These are phyloP conservation scores for Neodiprion fabricii DNA, from an alignment of 1,140 invertebrate species.

Conservation along the genomic window DNA sequence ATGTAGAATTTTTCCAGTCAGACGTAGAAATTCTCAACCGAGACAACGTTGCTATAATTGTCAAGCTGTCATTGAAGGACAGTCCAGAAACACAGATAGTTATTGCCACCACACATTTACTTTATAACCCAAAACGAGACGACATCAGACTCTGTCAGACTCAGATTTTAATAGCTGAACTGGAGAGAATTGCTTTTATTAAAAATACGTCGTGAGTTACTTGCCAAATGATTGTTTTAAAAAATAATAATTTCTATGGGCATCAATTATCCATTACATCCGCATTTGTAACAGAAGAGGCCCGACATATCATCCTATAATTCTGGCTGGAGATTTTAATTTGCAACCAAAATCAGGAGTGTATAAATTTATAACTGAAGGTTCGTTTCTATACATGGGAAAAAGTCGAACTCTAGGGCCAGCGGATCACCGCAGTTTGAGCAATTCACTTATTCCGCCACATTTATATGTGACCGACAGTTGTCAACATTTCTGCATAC, in stretches of 20 bases:
- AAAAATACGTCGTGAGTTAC: constrained; percentile 47
- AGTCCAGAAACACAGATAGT: constrained; percentile 66
- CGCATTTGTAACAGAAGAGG: constrained; percentile 36
- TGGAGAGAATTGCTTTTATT: constrained; percentile 78
- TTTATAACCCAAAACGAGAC: constrained; percentile 88
- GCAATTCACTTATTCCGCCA: constrained; percentile 62
- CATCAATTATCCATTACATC: too few relatives aligned
- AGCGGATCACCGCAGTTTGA: constrained; percentile 31
- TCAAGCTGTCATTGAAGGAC: constrained; percentile 69
- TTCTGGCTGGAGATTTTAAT: constrained; percentile 93
- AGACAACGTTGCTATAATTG: constrained; percentile 87
- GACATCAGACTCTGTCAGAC: constrained; percentile 90
- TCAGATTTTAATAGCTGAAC: constrained; percentile 79
- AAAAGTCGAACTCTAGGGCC: constrained; percentile 50
- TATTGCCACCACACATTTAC: constrained; percentile 92
- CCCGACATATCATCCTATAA: constrained; percentile 72
- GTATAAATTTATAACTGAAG: constrained; percentile 75
- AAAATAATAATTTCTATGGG: too few relatives aligned
- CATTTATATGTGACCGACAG: constrained; percentile 68
- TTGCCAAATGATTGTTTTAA: too few relatives aligned
- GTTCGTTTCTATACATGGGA: constrained; percentile 67
- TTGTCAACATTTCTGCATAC: constrained; percentile 69
- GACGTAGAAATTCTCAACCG: constrained; percentile 72
- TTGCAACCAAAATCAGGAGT: constrained; percentile 74
- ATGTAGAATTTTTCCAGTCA: constrained; percentile 65